Evolutionary conservation across 2,888 invertebrate species (phyloP).

Genomic region (Crossocerus cetratus): DNA sequence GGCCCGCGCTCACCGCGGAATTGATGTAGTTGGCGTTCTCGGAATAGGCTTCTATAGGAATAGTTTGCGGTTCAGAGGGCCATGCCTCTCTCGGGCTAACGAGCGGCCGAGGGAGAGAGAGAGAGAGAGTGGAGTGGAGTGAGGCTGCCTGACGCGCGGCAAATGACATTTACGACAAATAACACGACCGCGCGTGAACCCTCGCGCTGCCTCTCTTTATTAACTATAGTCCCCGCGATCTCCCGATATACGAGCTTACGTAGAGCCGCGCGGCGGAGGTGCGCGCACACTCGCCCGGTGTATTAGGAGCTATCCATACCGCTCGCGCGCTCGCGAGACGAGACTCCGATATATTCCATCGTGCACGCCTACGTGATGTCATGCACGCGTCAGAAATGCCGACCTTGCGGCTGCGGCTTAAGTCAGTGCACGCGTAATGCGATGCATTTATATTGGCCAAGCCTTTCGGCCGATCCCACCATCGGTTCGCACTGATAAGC

Average conservation of each 20-base stretch:
- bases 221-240: not conserved
- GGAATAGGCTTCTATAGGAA: no score
- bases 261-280: no score
- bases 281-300: no score
- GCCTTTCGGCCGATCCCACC: slow-evolving; percentile 62
- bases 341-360: slow-evolving; percentile 40
- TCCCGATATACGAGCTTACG: slow-evolving; percentile 1
- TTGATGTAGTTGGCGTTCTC: no score
- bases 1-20: no score
- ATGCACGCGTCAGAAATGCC: slow-evolving; percentile 63
- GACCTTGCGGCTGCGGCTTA: slow-evolving; percentile 59
- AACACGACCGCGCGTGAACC: slow-evolving; percentile 18
- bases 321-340: no score
- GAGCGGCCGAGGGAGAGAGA: not conserved
- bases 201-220: slow-evolving; percentile 15
- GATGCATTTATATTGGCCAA: slow-evolving; percentile 65
- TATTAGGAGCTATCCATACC: no score
- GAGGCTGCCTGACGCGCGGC: not conserved
- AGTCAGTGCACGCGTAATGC: slow-evolving; percentile 65
- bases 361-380: slow-evolving; percentile 59
- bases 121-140: not conserved
- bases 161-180: slow-evolving; percentile 26
- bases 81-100: slow-evolving; percentile 2
- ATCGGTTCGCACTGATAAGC: slow-evolving; percentile 52
- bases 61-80: not conserved